A percentile compares a stretch with the other conserved stretches of the same genome.
phyloP scores from a whole-genome alignment of 2,888 invertebrate genomes.

The Lampropteryx suffumata region DNA sequence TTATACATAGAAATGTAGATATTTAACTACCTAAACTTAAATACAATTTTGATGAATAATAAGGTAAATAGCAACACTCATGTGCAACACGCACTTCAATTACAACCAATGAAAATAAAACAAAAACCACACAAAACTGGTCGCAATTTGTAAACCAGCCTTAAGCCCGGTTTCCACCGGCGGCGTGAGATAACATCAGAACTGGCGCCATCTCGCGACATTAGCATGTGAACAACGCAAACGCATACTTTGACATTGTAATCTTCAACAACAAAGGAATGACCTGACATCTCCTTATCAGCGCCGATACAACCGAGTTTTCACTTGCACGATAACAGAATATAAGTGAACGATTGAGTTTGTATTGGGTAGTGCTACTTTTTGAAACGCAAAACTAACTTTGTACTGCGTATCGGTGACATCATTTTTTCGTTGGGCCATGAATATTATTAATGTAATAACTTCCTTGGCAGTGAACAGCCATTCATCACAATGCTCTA shows the following conservation, averaged over 20 bases:
- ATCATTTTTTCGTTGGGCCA: constrained; percentile 39
- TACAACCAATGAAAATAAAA: constrained; percentile 21
- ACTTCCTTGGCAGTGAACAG: constrained; percentile 32
- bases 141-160: constrained; percentile 37
- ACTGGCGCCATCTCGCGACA: constrained; percentile 64
- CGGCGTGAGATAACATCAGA: constrained; percentile 52
- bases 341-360: constrained; percentile 27
- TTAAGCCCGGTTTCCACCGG: constrained; percentile 33
- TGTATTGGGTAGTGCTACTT: constrained; percentile 20
- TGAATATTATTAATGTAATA: constrained; percentile 27
- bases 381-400: constrained; percentile 35
- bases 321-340: constrained; percentile 37
- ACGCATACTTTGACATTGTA: constrained; percentile 66
- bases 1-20: too few species aligned
- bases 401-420: constrained; percentile 39
- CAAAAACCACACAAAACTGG: constrained; percentile 21
- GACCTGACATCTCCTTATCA: constrained; percentile 71
- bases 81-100: constrained; percentile 21
- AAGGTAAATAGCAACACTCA: neutral
- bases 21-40: too few species aligned
- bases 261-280: constrained; percentile 68
- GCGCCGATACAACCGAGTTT: constrained; percentile 43
- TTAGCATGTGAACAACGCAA: constrained; percentile 70
- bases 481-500: neutral
- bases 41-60: too few species aligned